Base-by-base conservation (phyloP, 2,113 vertebrate genomes). In the Bothrops jararaca region DNA sequence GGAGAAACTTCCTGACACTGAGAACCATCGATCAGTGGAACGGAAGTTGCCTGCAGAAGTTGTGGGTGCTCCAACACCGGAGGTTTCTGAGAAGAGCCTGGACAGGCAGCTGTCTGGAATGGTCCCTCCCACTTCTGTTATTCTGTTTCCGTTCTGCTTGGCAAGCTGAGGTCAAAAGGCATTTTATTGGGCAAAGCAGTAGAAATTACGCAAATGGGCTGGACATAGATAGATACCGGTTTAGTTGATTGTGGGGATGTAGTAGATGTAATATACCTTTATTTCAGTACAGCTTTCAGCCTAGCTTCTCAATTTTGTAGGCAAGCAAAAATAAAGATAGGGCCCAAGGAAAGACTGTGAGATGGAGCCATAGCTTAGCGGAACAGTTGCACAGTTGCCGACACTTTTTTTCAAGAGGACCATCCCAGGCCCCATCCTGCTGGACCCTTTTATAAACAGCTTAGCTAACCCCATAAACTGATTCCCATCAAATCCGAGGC, bases 101-200 rank as follows among this genome's bases (percentile, higher is more conserved):
- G 26, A 29, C 1, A n/a, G 60, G 1, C 60, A 12, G 11, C 4
- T 1, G 0, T 13, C 60, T n/a, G 11, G 13, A n/a, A 15, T 2
- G 60, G 58, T 12, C 60, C 9, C 26, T 64, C n/a, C 26, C 60
- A n/a, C 5, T 64, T n/a, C 60, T 64, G 60, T 64, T 12, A 0
- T 64, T 13, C 60, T 69, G 60, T 29, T 29, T 64, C 58, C 12
- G 11, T 64, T 13, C 11, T 11, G 60, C n/a, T 13, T n/a, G 29
- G 29, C 26, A 80, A 80, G 6, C 69, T 39, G 69, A 20, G 34
- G 54, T 56, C 54, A 56, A 56, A 18, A 56, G 54, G n/a, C 69
- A 20, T 22, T 80, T 80, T 39, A 39, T 39, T 39, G 69, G 69
- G 69, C 15, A 20, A 80, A 80, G 69, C 26, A 74, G n/a, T 34